phyloP scores from a whole-genome alignment of 2,797 vertebrate genomes.

The Coendou prehensilis region DNA sequence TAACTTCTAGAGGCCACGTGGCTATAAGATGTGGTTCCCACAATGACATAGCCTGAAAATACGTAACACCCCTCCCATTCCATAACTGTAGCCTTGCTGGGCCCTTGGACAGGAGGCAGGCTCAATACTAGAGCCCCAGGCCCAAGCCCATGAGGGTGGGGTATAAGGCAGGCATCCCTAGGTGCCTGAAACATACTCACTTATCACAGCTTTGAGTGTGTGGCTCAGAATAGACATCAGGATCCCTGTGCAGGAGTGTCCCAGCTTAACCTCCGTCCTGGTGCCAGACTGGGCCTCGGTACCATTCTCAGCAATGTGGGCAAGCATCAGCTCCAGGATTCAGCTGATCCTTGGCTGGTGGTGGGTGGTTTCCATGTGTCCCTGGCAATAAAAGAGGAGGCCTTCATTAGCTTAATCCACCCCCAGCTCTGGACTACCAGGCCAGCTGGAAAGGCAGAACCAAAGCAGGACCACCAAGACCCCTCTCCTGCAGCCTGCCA shows the following conservation, averaged over 20 bases:
- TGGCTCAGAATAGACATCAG: constrained; percentile 79
- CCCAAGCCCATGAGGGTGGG: background rate
- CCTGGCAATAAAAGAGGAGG: constrained; percentile 74
- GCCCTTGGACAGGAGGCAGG: background rate
- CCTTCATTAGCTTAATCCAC: background rate
- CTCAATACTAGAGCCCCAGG: constrained; percentile 19
- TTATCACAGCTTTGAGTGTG: constrained; percentile 63
- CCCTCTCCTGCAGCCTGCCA: background rate
- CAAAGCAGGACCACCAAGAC: background rate
- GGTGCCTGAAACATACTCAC: constrained; percentile 74
- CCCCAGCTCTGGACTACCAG: background rate
- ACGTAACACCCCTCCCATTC: background rate
- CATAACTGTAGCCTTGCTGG: background rate
- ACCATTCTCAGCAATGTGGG: constrained; percentile 65
- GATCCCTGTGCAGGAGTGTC: constrained; percentile 61
- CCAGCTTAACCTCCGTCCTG: constrained; percentile 41
- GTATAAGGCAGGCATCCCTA: background rate
- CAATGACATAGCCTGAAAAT: background rate
- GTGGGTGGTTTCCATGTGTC: constrained; percentile 20
- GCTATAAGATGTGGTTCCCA: background rate
- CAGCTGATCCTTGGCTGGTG: constrained; percentile 48
- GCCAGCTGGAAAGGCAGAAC: background rate
- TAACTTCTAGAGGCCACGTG: background rate
- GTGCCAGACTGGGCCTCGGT: background rate
- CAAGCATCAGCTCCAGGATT: constrained; percentile 67